Percentiles rank a stretch among this genome's conserved stretches.
phyloP scores from a whole-genome alignment of 1,140 invertebrate species.

The Uloborus diversus region DNA sequence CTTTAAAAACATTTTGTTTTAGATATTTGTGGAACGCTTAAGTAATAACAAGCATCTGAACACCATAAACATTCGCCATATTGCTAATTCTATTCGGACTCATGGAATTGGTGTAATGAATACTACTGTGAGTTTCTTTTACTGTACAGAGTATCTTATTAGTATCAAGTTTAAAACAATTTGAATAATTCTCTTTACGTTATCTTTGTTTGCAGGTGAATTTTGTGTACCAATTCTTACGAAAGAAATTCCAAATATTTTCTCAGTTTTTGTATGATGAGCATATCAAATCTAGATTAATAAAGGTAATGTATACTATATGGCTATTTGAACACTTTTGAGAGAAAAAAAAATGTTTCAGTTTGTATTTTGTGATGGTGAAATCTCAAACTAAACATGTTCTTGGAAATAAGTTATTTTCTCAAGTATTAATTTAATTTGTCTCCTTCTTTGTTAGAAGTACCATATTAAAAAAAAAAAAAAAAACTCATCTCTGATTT shows the following conservation, averaged over 20 bases:
- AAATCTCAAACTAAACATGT: no score
- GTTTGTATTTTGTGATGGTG: no score
- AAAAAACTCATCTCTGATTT: no score
- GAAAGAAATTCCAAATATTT: slow-evolving; percentile 92
- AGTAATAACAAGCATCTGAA: slow-evolving; percentile 95
- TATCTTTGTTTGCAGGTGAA: slow-evolving; percentile 77
- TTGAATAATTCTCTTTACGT: no score
- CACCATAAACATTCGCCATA: slow-evolving; percentile 93
- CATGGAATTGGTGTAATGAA: slow-evolving; percentile 98
- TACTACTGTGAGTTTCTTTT: slow-evolving; percentile 76
- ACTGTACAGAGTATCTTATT: slow-evolving; percentile 7
- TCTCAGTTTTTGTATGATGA: slow-evolving; percentile 99
- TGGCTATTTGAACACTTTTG: no score
- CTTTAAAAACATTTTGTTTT: slow-evolving; percentile 45
- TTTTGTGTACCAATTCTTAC: slow-evolving; percentile 95
- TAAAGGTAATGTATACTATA: slow-evolving; percentile 70
- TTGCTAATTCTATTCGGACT: slow-evolving; percentile 97
- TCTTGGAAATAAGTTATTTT: no score
- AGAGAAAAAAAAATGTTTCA: no score
- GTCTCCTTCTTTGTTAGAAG: no score
- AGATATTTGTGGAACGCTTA: slow-evolving; percentile 89
- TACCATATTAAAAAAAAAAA: no score
- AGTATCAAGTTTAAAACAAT: no score
- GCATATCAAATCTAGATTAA: slow-evolving; percentile 93
- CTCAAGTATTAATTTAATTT: no score